Evolutionary conservation across 2,888 invertebrate genomes (phyloP), one percentile per base, ranked within the genome.

Genomic region (Drepana falcataria): DNA sequence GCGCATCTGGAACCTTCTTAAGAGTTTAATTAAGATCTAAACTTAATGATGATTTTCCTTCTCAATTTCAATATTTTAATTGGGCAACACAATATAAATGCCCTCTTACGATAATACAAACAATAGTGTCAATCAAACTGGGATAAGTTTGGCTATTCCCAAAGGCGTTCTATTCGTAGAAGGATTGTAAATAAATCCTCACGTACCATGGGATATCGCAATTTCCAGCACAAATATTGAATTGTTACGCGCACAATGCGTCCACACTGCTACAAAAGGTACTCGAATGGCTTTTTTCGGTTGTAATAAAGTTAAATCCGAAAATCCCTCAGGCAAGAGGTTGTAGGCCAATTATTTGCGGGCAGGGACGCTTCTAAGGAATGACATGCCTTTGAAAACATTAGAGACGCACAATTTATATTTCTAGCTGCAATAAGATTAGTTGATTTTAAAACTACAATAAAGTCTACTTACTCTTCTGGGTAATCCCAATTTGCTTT

Each of bases 341-440:
- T 74, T 70, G 75, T 71, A 69, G 77, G 78, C 81, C 84, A 83
- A 85, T 81, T 83, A 85, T 84, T 80, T 81, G 79, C 65, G 79
- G 77, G 79, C 66, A 75, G 56, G 61, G 69, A 70, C 58, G 68
- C 61, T 72, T 63, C 54, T 58, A 60, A 54, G 59, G 58, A 58
- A 54, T 61, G 61, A 62, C 59, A 59, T 55, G 56, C 57, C 58
- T 61, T 55, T 49, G 41, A 60, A 59, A 66, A 56, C 59, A 49
- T 34, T 60, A 60, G 69, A 71, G 66, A 55, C 48, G 62, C 48
- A 41, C 51, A 48, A 53, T 57, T 56, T 33, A 41, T 4, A 34
- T 44, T 44, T 44, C 2, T 40, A 40, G n/a, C n/a, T 40, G 7
- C 4, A 40, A 40, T 6, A 2, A 2, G 7, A 40, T 40, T 40